Percentiles rank a stretch among this genome's conserved stretches.
Evolutionary conservation across 2,113 vertebrate genomes (phyloP).

Genomic region (Stercorarius parasiticus): DNA sequence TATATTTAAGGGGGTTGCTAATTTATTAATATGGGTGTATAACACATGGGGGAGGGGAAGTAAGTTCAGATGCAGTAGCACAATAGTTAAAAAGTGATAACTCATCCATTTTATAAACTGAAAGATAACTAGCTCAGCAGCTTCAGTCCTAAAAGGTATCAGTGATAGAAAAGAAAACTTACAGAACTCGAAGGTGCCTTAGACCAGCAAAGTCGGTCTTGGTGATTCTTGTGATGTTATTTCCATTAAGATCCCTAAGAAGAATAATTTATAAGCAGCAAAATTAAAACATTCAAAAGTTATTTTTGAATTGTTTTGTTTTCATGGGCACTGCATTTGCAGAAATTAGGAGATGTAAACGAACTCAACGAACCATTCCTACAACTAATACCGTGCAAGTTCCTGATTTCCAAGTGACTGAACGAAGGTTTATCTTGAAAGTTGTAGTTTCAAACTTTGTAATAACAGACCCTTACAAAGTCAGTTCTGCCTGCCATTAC

Average conservation of each 20-base stretch:
- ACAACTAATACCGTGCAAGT: not conserved
- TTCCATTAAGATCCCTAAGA: slow-evolving; percentile 94
- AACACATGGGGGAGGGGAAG: not conserved
- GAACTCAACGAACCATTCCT: not conserved
- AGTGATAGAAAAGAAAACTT: slow-evolving; percentile 73
- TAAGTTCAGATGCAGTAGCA: not conserved
- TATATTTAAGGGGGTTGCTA: not conserved
- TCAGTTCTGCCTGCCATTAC: not conserved
- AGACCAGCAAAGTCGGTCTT: slow-evolving; percentile 96
- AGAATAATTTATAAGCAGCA: slow-evolving; percentile 60
- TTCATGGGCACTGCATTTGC: not conserved
- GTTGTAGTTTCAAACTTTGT: not conserved
- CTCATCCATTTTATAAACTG: not conserved
- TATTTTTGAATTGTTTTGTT: not conserved
- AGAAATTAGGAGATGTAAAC: not conserved
- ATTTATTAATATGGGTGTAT: not conserved
- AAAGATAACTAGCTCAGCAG: not conserved
- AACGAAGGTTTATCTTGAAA: not conserved
- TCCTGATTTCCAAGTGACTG: not conserved
- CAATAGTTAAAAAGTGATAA: not conserved
- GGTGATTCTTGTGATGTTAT: slow-evolving; percentile 97
- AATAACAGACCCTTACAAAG: not conserved
- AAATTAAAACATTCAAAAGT: slow-evolving; percentile 47
- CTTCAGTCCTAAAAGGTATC: not conserved
- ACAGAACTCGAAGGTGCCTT: slow-evolving; percentile 94